Evolutionary conservation across 2,113 vertebrate species (phyloP).

Genomic region (Xenopus laevis): DNA sequence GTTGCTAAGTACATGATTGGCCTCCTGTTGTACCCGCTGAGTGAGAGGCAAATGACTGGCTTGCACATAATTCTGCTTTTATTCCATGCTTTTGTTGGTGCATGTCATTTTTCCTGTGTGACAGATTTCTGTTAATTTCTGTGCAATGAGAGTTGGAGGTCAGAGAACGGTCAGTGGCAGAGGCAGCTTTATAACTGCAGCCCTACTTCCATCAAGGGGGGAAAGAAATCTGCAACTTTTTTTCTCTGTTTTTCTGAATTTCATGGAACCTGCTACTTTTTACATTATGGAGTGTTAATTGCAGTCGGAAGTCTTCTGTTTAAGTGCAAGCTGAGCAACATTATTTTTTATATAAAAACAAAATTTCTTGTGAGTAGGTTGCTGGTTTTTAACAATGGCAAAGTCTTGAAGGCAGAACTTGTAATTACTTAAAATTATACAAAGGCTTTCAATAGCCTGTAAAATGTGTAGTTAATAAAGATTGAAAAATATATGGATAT

Average conservation of each 20-base stretch:
- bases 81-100: slow-evolving; percentile 4
- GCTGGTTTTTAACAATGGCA: too few relatives aligned
- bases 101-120: slow-evolving; percentile 1
- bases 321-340: too few relatives aligned
- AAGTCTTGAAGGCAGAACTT: too few relatives aligned
- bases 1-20: neutral
- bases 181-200: too few relatives aligned
- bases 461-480: too few relatives aligned
- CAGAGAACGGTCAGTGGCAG: slow-evolving; percentile 1
- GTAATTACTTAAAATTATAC: too few relatives aligned
- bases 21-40: neutral
- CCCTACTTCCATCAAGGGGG: neutral
- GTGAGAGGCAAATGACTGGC: neutral
- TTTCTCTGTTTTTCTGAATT: neutral
- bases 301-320: too few relatives aligned
- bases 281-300: neutral
- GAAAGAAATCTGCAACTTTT: neutral
- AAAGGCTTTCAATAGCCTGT: too few relatives aligned
- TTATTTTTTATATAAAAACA: too few relatives aligned
- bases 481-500: too few relatives aligned
- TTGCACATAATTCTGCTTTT: slow-evolving; percentile 3
- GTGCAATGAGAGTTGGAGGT: slow-evolving; percentile 4
- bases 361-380: too few relatives aligned
- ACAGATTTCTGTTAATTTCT: slow-evolving; percentile 12
- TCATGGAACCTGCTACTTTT: too few relatives aligned